Conservation (phyloP, 2,888 invertebrate genomes). For the Molorchus minor region DNA sequence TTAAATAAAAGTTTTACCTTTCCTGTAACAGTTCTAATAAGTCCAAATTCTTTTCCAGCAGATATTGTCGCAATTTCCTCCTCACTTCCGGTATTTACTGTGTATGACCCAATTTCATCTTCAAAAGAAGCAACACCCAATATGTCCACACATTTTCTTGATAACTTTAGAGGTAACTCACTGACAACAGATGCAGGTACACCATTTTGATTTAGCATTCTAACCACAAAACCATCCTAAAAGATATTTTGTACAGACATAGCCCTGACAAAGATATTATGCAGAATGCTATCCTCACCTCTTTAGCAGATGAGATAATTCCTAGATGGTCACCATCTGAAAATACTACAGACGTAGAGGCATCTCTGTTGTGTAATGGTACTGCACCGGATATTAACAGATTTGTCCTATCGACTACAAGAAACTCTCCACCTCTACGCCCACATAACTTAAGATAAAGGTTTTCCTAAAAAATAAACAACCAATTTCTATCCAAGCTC, state of each 20-base stretch:
- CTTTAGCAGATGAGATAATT: conserved; percentile 80
- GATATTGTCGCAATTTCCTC: conserved; percentile 82
- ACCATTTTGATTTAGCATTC: conserved; percentile 72
- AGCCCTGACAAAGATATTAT: neutral
- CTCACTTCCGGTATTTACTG: conserved; percentile 65
- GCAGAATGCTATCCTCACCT: conserved; percentile 65
- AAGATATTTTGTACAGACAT: conserved; percentile 22
- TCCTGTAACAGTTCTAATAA: conserved; percentile 84
- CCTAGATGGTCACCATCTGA: conserved; percentile 84
- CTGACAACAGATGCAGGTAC: conserved; percentile 68
- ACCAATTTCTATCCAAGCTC: too few species aligned
- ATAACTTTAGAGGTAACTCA: conserved; percentile 79
- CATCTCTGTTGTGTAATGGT: conserved; percentile 61
- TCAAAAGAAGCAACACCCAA: conserved; percentile 78
- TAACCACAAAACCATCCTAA: conserved; percentile 82
- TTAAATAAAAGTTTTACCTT: conserved; percentile 73
- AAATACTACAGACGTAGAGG: conserved; percentile 69
- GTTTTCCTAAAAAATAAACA: conserved; percentile 77
- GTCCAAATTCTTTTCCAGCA: conserved; percentile 90
- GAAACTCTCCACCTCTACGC: conserved; percentile 65
- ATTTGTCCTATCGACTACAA: conserved; percentile 67
- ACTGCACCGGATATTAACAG: conserved; percentile 65
- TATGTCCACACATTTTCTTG: conserved; percentile 81
- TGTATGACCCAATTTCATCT: conserved; percentile 66
- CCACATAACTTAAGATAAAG: conserved; percentile 78